Evolutionary conservation across 2,797 vertebrate genomes (phyloP).

Genomic region (Sebastes paucispinis): DNA sequence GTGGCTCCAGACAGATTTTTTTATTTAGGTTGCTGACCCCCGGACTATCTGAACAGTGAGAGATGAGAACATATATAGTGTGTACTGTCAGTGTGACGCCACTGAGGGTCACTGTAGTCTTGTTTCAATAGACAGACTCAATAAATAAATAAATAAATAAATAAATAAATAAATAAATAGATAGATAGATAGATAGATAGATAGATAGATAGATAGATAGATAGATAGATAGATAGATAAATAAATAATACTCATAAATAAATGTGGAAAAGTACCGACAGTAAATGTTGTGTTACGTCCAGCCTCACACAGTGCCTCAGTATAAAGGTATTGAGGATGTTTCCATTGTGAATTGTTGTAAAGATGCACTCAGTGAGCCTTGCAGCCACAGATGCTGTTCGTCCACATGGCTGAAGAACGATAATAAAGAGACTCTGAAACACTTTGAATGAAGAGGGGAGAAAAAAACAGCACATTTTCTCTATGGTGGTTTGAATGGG

Average conservation of each 20-base stretch:
- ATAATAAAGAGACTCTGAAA: slow-evolving; percentile 23
- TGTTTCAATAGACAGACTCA: not conserved
- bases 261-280: not conserved
- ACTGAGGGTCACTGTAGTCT: slow-evolving; percentile 7
- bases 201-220: too few species aligned
- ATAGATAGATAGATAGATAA: too few species aligned
- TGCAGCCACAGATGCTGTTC: not conserved
- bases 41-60: not conserved
- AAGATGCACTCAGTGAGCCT: not conserved
- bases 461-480: not conserved
- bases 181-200: too few species aligned
- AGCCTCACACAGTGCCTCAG: not conserved
- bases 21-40: too few species aligned
- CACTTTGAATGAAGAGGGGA: slow-evolving; percentile 13
- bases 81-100: not conserved
- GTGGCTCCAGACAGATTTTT: too few species aligned
- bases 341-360: not conserved
- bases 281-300: not conserved
- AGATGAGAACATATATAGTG: not conserved
- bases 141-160: too few species aligned
- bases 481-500: slow-evolving; percentile 26
- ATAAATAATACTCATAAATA: not conserved
- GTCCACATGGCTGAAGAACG: slow-evolving; percentile 39
- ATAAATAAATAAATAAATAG: too few species aligned
- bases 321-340: not conserved